These are phyloP conservation scores for Philereme transversata DNA, from an alignment of 2,888 invertebrate genomes.

Conservation along the genomic window DNA sequence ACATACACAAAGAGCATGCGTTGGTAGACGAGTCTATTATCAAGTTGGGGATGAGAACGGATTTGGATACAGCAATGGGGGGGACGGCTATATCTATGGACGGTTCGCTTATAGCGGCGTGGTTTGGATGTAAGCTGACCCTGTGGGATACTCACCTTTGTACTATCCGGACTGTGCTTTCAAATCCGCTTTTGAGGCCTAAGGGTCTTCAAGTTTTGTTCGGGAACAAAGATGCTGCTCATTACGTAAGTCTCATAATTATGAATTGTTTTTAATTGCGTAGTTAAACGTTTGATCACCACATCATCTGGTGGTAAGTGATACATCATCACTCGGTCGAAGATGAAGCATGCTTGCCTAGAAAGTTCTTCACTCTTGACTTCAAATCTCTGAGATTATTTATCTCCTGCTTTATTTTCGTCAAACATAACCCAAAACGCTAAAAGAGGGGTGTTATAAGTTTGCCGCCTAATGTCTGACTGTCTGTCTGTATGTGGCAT, in stretches of 20 bases:
- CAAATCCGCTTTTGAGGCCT: slow-evolving; percentile 73
- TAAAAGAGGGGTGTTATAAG: no score
- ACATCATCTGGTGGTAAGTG: no score
- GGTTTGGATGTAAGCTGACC: slow-evolving; percentile 77
- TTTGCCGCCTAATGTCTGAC: no score
- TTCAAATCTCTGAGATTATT: no score
- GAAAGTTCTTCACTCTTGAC: no score
- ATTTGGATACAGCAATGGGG: slow-evolving; percentile 66
- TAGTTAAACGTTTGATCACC: no score
- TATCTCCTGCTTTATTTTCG: no score
- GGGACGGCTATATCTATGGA: slow-evolving; percentile 76
- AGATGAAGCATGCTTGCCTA: no score
- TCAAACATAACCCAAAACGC: no score
- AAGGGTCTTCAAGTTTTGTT: slow-evolving; percentile 72
- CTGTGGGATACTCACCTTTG: slow-evolving; percentile 76
- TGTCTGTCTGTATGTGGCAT: no score
- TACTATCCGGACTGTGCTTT: slow-evolving; percentile 65
- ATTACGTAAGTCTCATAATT: slow-evolving; percentile 66
- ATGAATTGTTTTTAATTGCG: background rate
- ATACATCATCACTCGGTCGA: no score
- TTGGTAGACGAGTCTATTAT: slow-evolving; percentile 42
- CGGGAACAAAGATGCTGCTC: slow-evolving; percentile 73
- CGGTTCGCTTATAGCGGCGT: slow-evolving; percentile 78
- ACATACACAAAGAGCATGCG: slow-evolving; percentile 63
- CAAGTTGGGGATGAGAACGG: slow-evolving; percentile 43